Evolutionary conservation across 1,140 invertebrate genomes (phyloP), one percentile per base, ranked within the genome.

Genomic region (Manduca sexta): DNA sequence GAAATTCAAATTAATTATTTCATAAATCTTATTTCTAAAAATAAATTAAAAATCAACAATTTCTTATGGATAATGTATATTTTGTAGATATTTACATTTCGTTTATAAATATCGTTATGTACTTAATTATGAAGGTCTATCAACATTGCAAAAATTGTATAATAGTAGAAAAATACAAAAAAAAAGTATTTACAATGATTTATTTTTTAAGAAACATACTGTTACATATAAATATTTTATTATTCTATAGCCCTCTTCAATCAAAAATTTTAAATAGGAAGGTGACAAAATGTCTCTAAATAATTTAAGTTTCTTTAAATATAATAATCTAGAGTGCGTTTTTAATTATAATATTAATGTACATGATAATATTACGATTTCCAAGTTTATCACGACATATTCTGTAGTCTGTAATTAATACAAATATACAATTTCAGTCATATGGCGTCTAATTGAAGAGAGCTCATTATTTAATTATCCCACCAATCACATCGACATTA

Each of bases 71-170:
- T 30, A 42, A 30, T 29, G 33, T 26, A 26, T 40, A 40, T 40
- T 40, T 18, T 40, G 18, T 18, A 40, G 38, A 40, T 40, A 40
- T 40, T 40, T 40, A 40, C 38, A 40, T 40, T 37, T 40, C 1
- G 11, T 40, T 18, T 12, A 40, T 40, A 40, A 40, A 40, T 40
- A 40, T 40, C 38, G 18, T 40, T 18, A 18, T 40, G 18, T 40
- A 18, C 21, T 26, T 40, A 40, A 18, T 40, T 40, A 40, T 17
- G 14, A 4, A 14, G 14, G 10, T 37, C n/a, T 14, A 38, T 15
- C 3, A 38, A 40, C 8, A 40, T 16, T 40, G 38, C 3, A n/a
- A 18, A 40, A 40, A 40, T 7, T 18, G 18, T 40, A 40, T 16
- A n/a, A 40, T 18, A 40, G 13, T 40, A 40, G 35, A 14, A 38